These are phyloP conservation scores for Anagyrus pseudococci DNA, from an alignment of 2,888 invertebrate species.

Conservation along the genomic window DNA sequence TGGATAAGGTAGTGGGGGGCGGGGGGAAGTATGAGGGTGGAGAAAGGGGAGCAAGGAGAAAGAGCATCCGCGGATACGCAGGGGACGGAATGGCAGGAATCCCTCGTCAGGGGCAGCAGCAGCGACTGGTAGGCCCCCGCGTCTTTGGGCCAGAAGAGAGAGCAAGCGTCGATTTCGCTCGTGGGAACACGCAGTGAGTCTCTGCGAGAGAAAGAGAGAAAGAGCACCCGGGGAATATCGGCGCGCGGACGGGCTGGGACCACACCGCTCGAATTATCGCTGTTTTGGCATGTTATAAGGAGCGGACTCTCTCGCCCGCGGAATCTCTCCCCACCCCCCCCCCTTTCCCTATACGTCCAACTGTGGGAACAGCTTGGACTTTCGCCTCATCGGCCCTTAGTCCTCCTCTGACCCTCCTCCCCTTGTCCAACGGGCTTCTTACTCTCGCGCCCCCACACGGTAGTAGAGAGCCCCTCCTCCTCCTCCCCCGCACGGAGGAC, in stretches of 20 bases:
- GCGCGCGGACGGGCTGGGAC: constrained; percentile 52
- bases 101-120: too few species aligned
- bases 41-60: too few species aligned
- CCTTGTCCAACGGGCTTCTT: constrained; percentile 3
- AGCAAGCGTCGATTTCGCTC: too few species aligned
- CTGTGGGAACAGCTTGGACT: constrained; percentile 58
- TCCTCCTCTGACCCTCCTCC: constrained; percentile 20
- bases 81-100: constrained; percentile 57
- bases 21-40: too few species aligned
- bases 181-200: background rate
- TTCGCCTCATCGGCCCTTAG: constrained; percentile 38
- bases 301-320: constrained; percentile 45
- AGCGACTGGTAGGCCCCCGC: too few species aligned
- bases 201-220: too few species aligned
- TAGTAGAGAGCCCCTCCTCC: too few species aligned
- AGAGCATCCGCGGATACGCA: constrained; percentile 39
- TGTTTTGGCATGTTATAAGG: constrained; percentile 61
- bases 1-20: too few species aligned
- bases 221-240: constrained; percentile 45
- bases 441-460: background rate
- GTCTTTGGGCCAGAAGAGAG: too few species aligned
- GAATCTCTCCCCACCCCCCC: constrained; percentile 52
- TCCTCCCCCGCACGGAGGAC: background rate
- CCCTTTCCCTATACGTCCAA: too few species aligned
- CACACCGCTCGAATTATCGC: constrained; percentile 62